These are phyloP conservation scores for Laothoe populi DNA, from an alignment of 2,888 invertebrate genomes.

Conservation along the genomic window DNA sequence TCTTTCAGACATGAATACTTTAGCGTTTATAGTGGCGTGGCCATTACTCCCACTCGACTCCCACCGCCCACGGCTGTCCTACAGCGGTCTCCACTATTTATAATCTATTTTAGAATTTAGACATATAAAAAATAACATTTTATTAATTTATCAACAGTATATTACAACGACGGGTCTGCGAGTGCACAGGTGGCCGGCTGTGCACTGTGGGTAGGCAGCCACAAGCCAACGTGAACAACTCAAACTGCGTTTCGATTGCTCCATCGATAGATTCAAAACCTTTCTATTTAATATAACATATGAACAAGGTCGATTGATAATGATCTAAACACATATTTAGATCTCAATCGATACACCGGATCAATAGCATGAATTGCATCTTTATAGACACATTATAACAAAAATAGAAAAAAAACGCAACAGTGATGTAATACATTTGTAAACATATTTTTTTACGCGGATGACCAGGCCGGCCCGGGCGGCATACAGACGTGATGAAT, in stretches of 20 bases:
- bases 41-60: neutral
- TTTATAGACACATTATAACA: neutral
- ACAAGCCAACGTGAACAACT: neutral
- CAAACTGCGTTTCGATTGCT: neutral
- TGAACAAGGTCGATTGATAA: neutral
- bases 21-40: slow-evolving; percentile 18
- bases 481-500: neutral
- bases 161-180: slow-evolving; percentile 5
- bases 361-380: neutral
- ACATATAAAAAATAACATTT: slow-evolving; percentile 23
- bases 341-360: neutral
- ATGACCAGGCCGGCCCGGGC: neutral
- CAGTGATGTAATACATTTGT: neutral
- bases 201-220: neutral
- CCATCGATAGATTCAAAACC: neutral
- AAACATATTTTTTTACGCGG: neutral
- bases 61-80: neutral
- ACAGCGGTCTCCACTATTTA: slow-evolving; percentile 26
- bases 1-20: slow-evolving; percentile 33
- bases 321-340: neutral
- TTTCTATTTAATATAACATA: neutral
- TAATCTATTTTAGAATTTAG: slow-evolving; percentile 25
- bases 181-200: neutral
- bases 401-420: neutral
- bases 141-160: slow-evolving; percentile 24